Conservation (phyloP, 1,140 invertebrate genomes). For the Drosophila kikkawai region DNA sequence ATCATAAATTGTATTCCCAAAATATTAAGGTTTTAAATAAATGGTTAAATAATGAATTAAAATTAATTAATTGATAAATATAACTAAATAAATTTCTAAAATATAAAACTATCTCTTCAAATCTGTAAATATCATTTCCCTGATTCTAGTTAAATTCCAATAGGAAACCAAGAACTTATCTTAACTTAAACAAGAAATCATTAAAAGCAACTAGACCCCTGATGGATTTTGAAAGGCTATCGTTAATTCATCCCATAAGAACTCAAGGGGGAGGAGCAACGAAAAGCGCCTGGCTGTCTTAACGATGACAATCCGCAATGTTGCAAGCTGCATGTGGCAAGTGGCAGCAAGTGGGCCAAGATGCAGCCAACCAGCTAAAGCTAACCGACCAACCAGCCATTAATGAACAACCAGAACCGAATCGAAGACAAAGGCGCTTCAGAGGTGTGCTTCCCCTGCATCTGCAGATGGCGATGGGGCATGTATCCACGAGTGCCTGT, state of each 20-base stretch:
- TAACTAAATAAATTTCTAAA: neutral
- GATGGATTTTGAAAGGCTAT: neutral
- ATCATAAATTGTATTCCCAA: too few relatives aligned
- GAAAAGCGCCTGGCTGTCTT: slow-evolving; percentile 17
- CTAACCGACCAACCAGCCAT: slow-evolving; percentile 64
- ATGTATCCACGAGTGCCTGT: slow-evolving; percentile 7
- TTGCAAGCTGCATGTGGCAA: slow-evolving; percentile 35
- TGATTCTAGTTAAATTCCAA: neutral
- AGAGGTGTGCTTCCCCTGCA: slow-evolving; percentile 49
- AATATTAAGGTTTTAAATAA: too few relatives aligned
- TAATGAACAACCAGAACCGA: slow-evolving; percentile 58
- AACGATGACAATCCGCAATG: slow-evolving; percentile 34
- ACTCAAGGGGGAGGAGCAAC: slow-evolving; percentile 47
- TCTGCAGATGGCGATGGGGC: slow-evolving; percentile 1
- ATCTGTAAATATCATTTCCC: neutral
- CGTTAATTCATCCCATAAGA: neutral
- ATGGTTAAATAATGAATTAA: too few relatives aligned
- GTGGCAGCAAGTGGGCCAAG: slow-evolving; percentile 39
- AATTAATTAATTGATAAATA: too few relatives aligned
- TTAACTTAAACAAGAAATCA: neutral
- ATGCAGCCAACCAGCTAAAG: slow-evolving; percentile 54
- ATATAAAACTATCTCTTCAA: neutral
- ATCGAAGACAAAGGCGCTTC: slow-evolving; percentile 38
- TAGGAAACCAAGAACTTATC: neutral
- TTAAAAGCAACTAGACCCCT: neutral